Evolutionary conservation across 2,797 vertebrate genomes (phyloP), one percentile per base, ranked within the genome.

Genomic region (Epinephelus awoara): DNA sequence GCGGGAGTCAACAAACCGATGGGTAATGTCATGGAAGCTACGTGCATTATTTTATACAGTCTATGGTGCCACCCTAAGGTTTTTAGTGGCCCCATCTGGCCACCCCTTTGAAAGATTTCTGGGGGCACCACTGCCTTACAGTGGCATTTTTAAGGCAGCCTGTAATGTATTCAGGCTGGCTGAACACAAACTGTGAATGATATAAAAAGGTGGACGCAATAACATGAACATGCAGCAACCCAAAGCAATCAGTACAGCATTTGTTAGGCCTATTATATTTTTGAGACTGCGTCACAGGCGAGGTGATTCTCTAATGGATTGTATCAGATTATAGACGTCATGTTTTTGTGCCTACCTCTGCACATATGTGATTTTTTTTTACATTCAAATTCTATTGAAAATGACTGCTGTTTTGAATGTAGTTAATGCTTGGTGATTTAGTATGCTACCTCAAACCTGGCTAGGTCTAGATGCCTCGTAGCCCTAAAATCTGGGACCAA

Each of bases 401-500:
- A 67, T 73, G 54, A 58, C 59, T 67, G 19, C 6, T 49, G 58
- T 72, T 46, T 64, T 54, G 29, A 27, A 47, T 54, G 42, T 47
- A 75, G 56, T 44, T 29, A 11, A 34, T 67, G 11, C 12, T 63
- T 54, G 5, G 3, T 74, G 72, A 80, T 77, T 77, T 67, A 66
- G 18, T 55, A 40, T 46, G 25, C 84, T 90, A 87, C 80, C 82
- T 88, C 79, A 77, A 57, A 52, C 65, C 67, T 19, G 23, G 6
- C 46, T 65, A 17, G 18, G 69, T 78, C 46, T 65, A 65, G 23
- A 72, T 65, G 25, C 77, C 57, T 67, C 52, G 12, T 77, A 84
- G 79, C 63, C 42, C 34, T 65, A 55, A 57, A 82, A 85, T 79
- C 34, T 64, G 42, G 65, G 78, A 90, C 77, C 76, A 88, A 79